Evolutionary conservation across 2,888 invertebrate genomes (phyloP).

Genomic region (Lithophane socia): DNA sequence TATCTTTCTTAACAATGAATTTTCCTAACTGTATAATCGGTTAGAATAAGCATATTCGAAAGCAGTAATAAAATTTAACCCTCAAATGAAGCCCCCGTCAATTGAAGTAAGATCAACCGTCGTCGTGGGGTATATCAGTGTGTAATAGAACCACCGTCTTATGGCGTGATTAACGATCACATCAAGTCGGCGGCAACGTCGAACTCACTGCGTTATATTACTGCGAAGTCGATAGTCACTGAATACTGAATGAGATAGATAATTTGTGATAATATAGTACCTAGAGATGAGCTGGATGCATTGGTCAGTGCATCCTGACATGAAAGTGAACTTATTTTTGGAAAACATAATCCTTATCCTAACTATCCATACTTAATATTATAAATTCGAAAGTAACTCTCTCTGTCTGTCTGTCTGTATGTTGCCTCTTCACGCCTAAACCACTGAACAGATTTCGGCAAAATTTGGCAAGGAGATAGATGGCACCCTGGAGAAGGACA

Average conservation of each 20-base stretch:
- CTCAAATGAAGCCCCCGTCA: conserved; percentile 40
- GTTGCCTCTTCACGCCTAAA: too few species aligned
- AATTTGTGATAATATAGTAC: background rate
- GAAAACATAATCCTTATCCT: too few species aligned
- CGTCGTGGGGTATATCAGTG: conserved; percentile 50
- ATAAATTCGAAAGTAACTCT: too few species aligned
- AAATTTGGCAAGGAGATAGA: too few species aligned
- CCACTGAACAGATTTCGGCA: too few species aligned
- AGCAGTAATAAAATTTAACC: conserved; percentile 30
- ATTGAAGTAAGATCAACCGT: conserved; percentile 56
- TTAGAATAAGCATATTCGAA: conserved; percentile 4
- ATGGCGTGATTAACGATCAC: conserved; percentile 62
- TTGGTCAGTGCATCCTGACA: background rate
- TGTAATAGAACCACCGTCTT: conserved; percentile 57
- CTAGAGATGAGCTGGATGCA: background rate
- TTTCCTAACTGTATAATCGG: background rate
- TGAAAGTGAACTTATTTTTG: background rate
- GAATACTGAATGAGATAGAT: conserved; percentile 30
- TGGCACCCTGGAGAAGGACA: too few species aligned
- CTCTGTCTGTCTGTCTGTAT: too few species aligned
- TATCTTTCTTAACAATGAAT: background rate
- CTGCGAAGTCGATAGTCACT: conserved; percentile 20
- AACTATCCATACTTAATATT: too few species aligned
- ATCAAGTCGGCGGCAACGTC: conserved; percentile 40
- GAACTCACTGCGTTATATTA: conserved; percentile 42